A percentile compares a stretch with the other conserved stretches of the same genome.
These are phyloP conservation scores for Calameuta filiformis DNA, from an alignment of 2,888 invertebrate species.

Conservation along the genomic window DNA sequence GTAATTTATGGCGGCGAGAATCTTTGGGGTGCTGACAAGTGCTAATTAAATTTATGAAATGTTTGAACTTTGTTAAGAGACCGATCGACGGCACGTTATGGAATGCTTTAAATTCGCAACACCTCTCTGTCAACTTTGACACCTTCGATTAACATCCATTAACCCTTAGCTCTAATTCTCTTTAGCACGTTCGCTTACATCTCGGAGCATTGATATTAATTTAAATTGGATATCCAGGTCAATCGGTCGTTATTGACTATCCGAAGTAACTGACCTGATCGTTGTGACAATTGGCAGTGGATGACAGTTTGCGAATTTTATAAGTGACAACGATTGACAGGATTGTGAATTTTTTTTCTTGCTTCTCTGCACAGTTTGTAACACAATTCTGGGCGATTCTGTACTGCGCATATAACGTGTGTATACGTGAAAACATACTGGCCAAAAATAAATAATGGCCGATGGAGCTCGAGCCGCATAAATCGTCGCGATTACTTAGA, in stretches of 20 bases:
- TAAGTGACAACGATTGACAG: not conserved
- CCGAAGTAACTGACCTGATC: not conserved
- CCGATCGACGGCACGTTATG: not conserved
- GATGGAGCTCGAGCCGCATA: not conserved
- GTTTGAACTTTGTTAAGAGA: not conserved
- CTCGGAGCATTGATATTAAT: not conserved
- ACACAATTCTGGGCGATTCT: not conserved
- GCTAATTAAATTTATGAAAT: not conserved
- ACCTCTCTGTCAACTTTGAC: slow-evolving; percentile 9
- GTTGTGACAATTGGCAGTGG: not conserved
- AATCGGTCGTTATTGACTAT: not conserved
- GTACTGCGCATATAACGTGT: not conserved
- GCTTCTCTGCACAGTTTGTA: not conserved
- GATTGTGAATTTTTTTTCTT: not conserved
- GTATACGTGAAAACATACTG: not conserved
- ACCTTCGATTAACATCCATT: slow-evolving; percentile 23
- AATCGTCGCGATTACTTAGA: not conserved
- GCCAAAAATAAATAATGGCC: not conserved
- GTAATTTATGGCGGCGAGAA: not conserved
- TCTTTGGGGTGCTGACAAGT: not conserved
- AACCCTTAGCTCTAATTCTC: slow-evolving; percentile 2
- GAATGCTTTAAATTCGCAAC: slow-evolving; percentile 3
- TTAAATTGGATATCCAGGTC: not conserved
- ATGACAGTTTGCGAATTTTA: not conserved
- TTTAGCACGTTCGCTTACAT: not conserved